A percentile compares a stretch with the other conserved stretches of the same genome.
Evolutionary conservation across 2,113 vertebrate species (phyloP).

Genomic region (Cebus imitator): DNA sequence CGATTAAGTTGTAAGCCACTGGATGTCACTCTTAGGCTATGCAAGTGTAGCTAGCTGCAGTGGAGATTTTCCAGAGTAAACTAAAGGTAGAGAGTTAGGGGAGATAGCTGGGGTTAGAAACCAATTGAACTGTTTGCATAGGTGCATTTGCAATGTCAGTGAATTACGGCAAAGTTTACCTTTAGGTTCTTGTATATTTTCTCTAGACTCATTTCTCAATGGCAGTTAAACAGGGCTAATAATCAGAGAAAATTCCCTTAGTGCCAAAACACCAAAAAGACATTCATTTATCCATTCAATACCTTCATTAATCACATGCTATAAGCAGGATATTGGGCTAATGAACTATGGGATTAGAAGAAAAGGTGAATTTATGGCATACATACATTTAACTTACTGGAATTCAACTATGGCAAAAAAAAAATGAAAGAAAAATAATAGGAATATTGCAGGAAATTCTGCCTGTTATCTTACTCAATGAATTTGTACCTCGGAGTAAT

Average conservation of each 20-base stretch:
- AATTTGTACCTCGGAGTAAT: neutral
- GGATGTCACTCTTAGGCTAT: constrained; percentile 77
- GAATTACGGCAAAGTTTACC: neutral
- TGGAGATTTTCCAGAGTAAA: neutral
- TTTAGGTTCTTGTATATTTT: neutral
- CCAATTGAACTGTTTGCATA: neutral
- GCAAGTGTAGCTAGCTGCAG: neutral
- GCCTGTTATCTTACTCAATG: neutral
- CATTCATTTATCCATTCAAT: constrained; percentile 5
- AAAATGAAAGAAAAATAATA: neutral
- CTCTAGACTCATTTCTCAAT: neutral
- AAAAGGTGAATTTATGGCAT: neutral
- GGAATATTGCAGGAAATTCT: neutral
- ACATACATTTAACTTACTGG: neutral
- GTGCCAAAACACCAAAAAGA: neutral
- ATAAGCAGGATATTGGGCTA: neutral
- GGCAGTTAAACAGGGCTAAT: neutral
- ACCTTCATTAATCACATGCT: constrained; percentile 7
- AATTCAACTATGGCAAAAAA: constrained; percentile 15
- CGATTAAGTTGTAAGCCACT: constrained; percentile 70
- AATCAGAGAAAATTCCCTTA: neutral
- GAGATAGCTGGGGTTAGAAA: neutral
- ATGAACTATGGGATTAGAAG: neutral
- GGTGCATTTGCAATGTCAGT: neutral
- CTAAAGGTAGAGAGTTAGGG: neutral